Base-by-base conservation (phyloP, 2,888 invertebrate genomes). In the Plebejus anna region DNA sequence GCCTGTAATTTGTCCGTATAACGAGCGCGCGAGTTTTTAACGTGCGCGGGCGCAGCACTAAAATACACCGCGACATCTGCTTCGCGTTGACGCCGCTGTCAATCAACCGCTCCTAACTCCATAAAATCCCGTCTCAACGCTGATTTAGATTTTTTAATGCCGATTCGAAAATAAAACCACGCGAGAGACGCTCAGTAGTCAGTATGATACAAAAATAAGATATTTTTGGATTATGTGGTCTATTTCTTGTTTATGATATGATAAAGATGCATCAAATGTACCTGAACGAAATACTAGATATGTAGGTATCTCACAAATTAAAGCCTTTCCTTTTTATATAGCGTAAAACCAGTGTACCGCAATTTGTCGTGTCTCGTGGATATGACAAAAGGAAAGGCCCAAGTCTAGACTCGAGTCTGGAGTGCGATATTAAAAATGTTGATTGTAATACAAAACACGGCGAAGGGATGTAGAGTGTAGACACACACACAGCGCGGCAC, bases 401-500 rank as follows among this genome's bases (percentile, higher is more conserved):
- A 22, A 72, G 72, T 72, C 47, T 73, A 51, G 73, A 51, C 73
- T 73, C 32, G 32, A 73, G 73, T 51, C 55, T 73, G 51, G 73
- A 73, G 73, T 73, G 55, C 32, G 51, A 73, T 73, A 73, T 73
- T 73, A 73, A 73, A 73, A 73, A 73, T 51, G 55, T 73, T 73
- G 73, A 73, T 73, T 55, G 75, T 70, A 57, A 55, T 51, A 70
- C 70, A 70, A 70, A 76, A 76, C 70, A 70, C 38, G 70, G 70
- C 55, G 36, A 36, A 55, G 36, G 51, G 76, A 32, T 55, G 70
- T 70, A 55, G 47, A 61, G 42, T 42, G 42, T 42, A 42, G 55
- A 55, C 76, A 36, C 76, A 76, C 76, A 71, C 55, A 76, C 75
- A 75, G 57, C 55, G 57, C 55, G 76, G 80, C 78, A 81, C 81